A percentile compares a stretch with the other conserved stretches of the same genome.
Evolutionary conservation across 2,113 vertebrate species (phyloP).

Genomic region (Lonchura striata): DNA sequence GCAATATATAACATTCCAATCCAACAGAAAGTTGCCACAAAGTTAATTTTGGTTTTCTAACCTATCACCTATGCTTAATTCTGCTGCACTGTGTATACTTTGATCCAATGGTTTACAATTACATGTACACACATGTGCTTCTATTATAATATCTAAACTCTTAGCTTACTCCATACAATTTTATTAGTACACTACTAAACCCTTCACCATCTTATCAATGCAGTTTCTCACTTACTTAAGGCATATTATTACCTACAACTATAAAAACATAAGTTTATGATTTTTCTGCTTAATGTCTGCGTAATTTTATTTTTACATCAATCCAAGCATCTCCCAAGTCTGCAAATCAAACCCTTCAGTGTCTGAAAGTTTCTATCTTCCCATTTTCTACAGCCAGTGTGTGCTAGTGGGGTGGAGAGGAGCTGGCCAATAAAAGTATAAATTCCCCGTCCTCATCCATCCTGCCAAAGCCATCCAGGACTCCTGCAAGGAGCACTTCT

Average conservation of each 20-base stretch:
- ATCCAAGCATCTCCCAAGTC: background rate
- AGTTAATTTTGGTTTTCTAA: background rate
- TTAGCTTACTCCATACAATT: background rate
- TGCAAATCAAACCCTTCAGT: background rate
- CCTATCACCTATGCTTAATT: background rate
- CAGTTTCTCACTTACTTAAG: background rate
- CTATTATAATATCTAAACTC: too few species aligned
- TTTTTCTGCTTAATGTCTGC: background rate
- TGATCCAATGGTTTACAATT: background rate
- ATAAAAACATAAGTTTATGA: background rate
- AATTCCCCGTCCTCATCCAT: background rate
- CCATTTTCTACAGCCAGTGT: background rate
- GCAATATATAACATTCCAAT: background rate
- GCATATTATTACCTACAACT: background rate
- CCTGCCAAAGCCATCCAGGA: background rate
- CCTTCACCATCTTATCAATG: background rate
- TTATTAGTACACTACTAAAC: background rate
- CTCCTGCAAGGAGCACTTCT: background rate
- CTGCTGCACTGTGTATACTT: background rate
- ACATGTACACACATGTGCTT: background rate
- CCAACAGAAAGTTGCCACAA: background rate
- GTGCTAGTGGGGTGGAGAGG: background rate
- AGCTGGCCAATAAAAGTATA: background rate
- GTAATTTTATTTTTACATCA: background rate
- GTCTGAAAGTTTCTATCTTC: background rate